Evolutionary conservation across 92 coral and sea anemone genomes (phyloP).

Genomic region (Montipora capitata): DNA sequence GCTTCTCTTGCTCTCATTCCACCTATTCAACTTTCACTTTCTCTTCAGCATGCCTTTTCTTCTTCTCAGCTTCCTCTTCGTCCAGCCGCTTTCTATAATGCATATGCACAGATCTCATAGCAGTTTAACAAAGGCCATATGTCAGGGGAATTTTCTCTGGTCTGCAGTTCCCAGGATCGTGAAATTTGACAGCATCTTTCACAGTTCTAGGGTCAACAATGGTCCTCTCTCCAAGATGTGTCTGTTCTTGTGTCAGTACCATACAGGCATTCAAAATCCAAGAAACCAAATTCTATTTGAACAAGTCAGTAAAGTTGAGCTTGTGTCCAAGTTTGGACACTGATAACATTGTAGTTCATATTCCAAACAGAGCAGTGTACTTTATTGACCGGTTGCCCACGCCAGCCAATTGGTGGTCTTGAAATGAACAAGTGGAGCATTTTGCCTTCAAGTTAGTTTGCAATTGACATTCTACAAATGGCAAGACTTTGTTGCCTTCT

Average conservation of each 20-base stretch:
- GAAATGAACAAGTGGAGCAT: too few relatives aligned
- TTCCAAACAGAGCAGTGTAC: too few relatives aligned
- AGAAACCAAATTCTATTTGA: too few relatives aligned
- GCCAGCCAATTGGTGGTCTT: too few relatives aligned
- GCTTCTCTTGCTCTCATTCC: conserved; percentile 56
- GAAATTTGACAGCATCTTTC: conserved; percentile 70
- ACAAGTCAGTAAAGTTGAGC: too few relatives aligned
- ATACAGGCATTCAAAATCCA: conserved; percentile 60
- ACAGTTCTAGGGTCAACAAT: conserved; percentile 63
- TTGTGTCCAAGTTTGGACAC: too few relatives aligned
- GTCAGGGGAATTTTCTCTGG: conserved; percentile 58
- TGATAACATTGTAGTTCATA: too few relatives aligned
- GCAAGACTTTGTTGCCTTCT: too few relatives aligned
- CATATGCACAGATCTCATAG: conserved; percentile 51
- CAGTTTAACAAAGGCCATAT: conserved; percentile 19
- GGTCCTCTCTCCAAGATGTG: conserved; percentile 67
- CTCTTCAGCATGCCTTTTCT: conserved; percentile 27
- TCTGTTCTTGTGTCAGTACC: conserved; percentile 57
- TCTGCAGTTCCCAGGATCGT: conserved; percentile 54
- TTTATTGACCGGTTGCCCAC: too few relatives aligned
- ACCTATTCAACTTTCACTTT: conserved; percentile 54
- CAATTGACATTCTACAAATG: too few relatives aligned
- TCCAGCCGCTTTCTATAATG: conserved; percentile 31
- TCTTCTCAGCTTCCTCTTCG: conserved; percentile 56
- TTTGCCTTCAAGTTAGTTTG: too few relatives aligned